Evolutionary conservation across 1,140 invertebrate species (phyloP).

Genomic region (Octopus sinensis): DNA sequence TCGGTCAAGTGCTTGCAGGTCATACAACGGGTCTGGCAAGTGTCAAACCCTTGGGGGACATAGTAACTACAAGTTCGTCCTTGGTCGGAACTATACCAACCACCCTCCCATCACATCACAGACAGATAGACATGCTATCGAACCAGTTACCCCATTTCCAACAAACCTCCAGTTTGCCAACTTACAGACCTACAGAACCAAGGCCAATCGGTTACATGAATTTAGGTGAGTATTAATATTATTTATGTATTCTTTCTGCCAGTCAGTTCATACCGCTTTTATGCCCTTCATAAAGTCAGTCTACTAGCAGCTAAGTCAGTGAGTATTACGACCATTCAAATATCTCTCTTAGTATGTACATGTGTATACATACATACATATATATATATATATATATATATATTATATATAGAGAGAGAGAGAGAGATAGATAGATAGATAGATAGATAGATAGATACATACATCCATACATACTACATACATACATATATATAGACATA

Average conservation of each 20-base stretch:
- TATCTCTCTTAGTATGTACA: too few species aligned
- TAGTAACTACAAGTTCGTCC: neutral
- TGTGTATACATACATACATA: too few species aligned
- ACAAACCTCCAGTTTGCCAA: neutral
- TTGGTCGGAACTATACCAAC: neutral
- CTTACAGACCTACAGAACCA: neutral
- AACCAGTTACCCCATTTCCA: neutral
- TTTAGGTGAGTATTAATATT: neutral
- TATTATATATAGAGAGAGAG: too few species aligned
- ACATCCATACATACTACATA: too few species aligned
- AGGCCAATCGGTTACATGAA: slow-evolving; percentile 8
- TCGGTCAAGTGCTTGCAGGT: neutral
- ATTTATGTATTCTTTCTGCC: neutral
- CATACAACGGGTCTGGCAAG: neutral
- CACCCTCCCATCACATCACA: neutral
- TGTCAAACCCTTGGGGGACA: neutral
- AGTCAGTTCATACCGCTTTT: too few species aligned
- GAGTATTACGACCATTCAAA: too few species aligned
- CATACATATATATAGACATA: too few species aligned
- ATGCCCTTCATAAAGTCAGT: neutral
- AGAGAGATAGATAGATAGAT: too few species aligned
- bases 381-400: too few species aligned
- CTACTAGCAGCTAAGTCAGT: too few species aligned
- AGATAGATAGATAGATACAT: too few species aligned
- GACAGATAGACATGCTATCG: neutral